Percentiles rank a stretch among this genome's conserved stretches.
Conservation (phyloP, 2,888 invertebrate genomes). For the Synanthedon formicaeformis region DNA sequence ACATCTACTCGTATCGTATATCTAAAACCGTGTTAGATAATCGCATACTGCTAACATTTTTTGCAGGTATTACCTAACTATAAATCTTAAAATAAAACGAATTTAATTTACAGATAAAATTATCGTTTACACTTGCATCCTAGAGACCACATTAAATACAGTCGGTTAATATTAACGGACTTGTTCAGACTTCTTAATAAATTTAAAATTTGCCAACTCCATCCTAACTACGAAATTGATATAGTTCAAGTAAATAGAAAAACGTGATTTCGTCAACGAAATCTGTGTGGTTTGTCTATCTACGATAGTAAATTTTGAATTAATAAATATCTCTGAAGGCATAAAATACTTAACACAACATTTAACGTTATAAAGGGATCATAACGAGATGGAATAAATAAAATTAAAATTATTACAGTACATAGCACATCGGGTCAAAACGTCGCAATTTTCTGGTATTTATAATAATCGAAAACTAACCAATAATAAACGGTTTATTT, state of each 20-base stretch:
- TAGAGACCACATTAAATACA: slow-evolving; percentile 55
- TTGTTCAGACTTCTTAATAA: slow-evolving; percentile 54
- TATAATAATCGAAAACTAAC: no score
- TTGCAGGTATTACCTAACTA: slow-evolving; percentile 53
- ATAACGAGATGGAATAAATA: neutral
- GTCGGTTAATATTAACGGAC: slow-evolving; percentile 44
- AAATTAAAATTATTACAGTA: neutral
- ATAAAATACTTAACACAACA: neutral
- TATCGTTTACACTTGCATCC: slow-evolving; percentile 49
- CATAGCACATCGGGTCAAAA: neutral
- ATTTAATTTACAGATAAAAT: slow-evolving; percentile 52
- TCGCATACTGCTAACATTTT: slow-evolving; percentile 33
- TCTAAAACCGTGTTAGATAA: slow-evolving; percentile 35
- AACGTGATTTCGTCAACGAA: slow-evolving; percentile 50
- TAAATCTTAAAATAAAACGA: slow-evolving; percentile 56
- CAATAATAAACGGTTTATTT: no score
- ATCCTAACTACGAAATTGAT: slow-evolving; percentile 59
- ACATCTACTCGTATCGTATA: slow-evolving; percentile 20
- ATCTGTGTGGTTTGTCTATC: slow-evolving; percentile 43
- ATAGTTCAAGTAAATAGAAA: slow-evolving; percentile 53
- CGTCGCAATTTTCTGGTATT: neutral
- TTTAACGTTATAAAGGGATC: neutral
- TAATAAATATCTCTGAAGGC: slow-evolving; percentile 5
- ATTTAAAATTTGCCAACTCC: slow-evolving; percentile 52
- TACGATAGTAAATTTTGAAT: slow-evolving; percentile 21